Percentiles rank a stretch among this genome's conserved stretches.
Conservation (phyloP, 2,888 invertebrate species). For the Nephrocerus scutellatus region DNA sequence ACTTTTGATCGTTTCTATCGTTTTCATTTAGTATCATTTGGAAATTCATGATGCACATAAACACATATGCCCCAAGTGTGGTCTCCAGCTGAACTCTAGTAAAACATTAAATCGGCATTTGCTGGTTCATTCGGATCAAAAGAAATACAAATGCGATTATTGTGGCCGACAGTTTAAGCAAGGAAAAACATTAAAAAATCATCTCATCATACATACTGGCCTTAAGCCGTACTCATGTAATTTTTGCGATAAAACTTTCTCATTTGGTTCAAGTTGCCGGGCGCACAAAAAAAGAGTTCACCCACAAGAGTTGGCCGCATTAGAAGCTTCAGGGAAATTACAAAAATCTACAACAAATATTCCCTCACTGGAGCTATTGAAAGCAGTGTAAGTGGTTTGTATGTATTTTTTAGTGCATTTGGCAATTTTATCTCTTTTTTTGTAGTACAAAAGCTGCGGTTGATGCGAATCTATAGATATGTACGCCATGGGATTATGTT, state of each 20-base stretch:
- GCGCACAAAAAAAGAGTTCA: constrained; percentile 27
- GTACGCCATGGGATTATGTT: too few species aligned
- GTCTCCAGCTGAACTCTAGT: constrained; percentile 34
- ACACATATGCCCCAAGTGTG: constrained; percentile 40
- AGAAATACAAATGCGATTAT: constrained; percentile 26
- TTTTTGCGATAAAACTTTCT: constrained; percentile 29
- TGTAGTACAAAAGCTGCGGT: constrained; percentile 37
- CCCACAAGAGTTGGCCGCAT: constrained; percentile 29
- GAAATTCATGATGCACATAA: constrained; percentile 31
- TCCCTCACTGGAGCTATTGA: constrained; percentile 43
- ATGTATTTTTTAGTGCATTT: too few species aligned
- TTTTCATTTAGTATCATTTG: background rate
- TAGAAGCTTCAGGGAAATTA: constrained; percentile 42
- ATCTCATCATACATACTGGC: constrained; percentile 26
- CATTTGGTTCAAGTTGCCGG: constrained; percentile 27
- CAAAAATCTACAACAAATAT: constrained; percentile 42
- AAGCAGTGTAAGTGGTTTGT: constrained; percentile 45
- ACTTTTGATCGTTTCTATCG: too few species aligned
- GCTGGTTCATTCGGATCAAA: constrained; percentile 26
- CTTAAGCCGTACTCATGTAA: constrained; percentile 25
- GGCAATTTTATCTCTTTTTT: constrained; percentile 1
- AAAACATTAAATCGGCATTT: constrained; percentile 41
- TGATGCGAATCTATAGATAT: constrained; percentile 37
- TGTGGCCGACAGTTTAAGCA: constrained; percentile 26
- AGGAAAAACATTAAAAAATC: constrained; percentile 26